Base-by-base conservation (phyloP, 1,140 invertebrate species). In the Drosophila sp. region DNA sequence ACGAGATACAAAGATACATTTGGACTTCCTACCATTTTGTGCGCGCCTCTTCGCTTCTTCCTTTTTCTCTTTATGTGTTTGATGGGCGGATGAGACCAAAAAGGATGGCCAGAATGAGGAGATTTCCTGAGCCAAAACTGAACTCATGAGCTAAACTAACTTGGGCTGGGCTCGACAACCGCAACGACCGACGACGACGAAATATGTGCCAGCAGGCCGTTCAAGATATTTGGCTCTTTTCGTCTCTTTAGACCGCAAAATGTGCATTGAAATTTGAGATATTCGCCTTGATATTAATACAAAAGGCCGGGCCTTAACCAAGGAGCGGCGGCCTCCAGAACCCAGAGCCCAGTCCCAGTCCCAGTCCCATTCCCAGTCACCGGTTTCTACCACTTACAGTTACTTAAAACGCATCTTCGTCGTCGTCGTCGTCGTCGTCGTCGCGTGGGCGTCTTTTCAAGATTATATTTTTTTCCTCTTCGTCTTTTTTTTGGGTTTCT, bases 1-100 rank as follows among this genome's bases (percentile, higher is more conserved):
- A 89, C 89, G 80, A 80, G 84, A 89, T 89, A 89, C 77, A 80
- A 89, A 89, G 84, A 89, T 89, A 89, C 84, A 89, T 84, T 89
- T 89, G 84, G 83, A 90, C 84, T 90, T 87, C 84, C 84, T 87
- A 87, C 83, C 83, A 87, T 89, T 87, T 50, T 50, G 44, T 50
- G 44, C 27, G 44, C 3, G n/a, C 10, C 7, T 27, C 23, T 27
- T 7, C 25, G 44, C 25, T 7, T 50, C 1, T 23, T 7, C 6
- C 2, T 47, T 17, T 6, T 3, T 8, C 27, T 79, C 68, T 73
- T 72, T 66, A 27, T 50, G 8, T 27, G 83, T 66, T 87, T 87
- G 83, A 86, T 86, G 83, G 83, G 83, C 84, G 80, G 77, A 50
- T 50, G 44, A 50, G 44, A 38, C 44, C 76, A 66, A 76, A 87